phyloP scores from a whole-genome alignment of 2,888 invertebrate genomes.

The Chrysolina oricalcia region DNA sequence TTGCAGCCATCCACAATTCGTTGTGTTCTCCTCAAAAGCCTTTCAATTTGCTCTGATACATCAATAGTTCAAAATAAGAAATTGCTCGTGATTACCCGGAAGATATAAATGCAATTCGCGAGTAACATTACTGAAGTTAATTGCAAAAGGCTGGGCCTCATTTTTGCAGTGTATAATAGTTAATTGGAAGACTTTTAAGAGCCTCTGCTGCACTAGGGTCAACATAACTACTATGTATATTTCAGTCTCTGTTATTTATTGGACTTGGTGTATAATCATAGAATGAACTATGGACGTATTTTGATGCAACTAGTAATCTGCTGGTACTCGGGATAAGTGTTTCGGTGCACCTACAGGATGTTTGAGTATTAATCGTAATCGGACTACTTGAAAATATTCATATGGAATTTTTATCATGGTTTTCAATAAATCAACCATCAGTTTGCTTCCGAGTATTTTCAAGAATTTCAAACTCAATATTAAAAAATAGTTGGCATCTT shows the following conservation, averaged over 20 bases:
- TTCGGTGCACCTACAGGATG: slow-evolving; percentile 36
- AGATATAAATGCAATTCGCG: slow-evolving; percentile 55
- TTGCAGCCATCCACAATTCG: slow-evolving; percentile 7
- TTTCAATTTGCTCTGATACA: slow-evolving; percentile 59
- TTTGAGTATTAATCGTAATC: slow-evolving; percentile 23
- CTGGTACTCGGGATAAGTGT: slow-evolving; percentile 42
- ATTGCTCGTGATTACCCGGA: slow-evolving; percentile 59
- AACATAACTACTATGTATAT: slow-evolving; percentile 53
- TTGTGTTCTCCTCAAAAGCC: slow-evolving; percentile 20
- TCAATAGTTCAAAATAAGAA: slow-evolving; percentile 57
- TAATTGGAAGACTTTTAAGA: slow-evolving; percentile 56
- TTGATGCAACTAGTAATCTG: slow-evolving; percentile 44
- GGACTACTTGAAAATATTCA: background rate
- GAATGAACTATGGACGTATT: slow-evolving; percentile 48
- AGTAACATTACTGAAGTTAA: slow-evolving; percentile 58
- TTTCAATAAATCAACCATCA: background rate
- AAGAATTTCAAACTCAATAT: too few relatives aligned
- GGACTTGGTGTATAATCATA: slow-evolving; percentile 49
- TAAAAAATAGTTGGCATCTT: too few relatives aligned
- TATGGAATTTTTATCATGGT: background rate
- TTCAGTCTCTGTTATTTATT: slow-evolving; percentile 53
- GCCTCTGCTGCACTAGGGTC: slow-evolving; percentile 52
- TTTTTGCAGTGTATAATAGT: slow-evolving; percentile 55
- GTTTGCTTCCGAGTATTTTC: too few relatives aligned
- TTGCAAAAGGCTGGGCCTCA: slow-evolving; percentile 60